These are phyloP conservation scores for Sphaeramia orbicularis DNA, from an alignment of 2,797 vertebrate species.

Conservation along the genomic window DNA sequence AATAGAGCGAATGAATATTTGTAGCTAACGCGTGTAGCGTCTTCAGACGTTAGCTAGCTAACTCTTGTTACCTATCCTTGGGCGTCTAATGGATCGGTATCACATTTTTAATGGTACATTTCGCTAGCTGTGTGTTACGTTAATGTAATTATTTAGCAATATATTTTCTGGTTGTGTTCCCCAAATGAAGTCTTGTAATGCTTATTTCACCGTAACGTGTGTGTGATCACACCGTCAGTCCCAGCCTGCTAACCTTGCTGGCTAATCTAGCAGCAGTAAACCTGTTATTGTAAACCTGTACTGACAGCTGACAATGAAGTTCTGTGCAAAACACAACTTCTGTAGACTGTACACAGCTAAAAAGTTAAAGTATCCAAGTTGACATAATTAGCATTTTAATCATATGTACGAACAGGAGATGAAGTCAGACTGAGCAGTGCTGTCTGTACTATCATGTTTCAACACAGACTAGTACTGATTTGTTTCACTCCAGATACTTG, in stretches of 20 bases:
- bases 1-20: too few species aligned
- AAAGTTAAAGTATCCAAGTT: too few species aligned
- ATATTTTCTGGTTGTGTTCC: neutral
- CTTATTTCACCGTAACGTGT: neutral
- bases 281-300: neutral
- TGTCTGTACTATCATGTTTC: neutral
- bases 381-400: too few species aligned
- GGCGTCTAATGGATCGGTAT: neutral
- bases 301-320: neutral
- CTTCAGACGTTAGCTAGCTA: neutral
- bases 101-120: neutral
- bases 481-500: neutral
- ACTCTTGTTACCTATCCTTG: too few species aligned
- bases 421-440: too few species aligned
- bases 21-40: neutral
- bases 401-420: too few species aligned
- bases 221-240: too few species aligned
- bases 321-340: neutral
- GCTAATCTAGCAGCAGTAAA: too few species aligned
- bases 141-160: neutral
- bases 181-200: neutral
- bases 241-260: too few species aligned
- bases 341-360: neutral
- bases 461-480: neutral
- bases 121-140: constrained; percentile 1